Conservation (phyloP, 2,113 vertebrate species). For the Bathybates hornii region DNA sequence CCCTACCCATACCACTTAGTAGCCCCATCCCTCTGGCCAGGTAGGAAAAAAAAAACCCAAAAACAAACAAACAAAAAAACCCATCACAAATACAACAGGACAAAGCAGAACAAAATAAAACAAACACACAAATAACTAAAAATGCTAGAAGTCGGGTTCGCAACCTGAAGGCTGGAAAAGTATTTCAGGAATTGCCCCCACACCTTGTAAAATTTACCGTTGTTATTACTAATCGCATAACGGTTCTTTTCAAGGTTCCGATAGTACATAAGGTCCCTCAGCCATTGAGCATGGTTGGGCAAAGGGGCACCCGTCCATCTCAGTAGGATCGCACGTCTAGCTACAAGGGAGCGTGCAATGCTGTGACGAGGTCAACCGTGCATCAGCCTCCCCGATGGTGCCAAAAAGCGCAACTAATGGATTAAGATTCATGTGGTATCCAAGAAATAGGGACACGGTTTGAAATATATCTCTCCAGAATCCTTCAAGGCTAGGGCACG, state of each 20-base stretch:
- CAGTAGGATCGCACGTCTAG: not conserved
- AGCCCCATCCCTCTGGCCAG: not conserved
- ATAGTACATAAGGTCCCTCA: not conserved
- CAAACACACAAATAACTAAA: not conserved
- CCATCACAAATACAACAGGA: not conserved
- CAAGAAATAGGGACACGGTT: not conserved
- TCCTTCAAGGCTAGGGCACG: not conserved
- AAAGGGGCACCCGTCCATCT: not conserved
- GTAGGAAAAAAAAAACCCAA: not conserved
- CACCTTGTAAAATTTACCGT: not conserved
- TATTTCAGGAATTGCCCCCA: not conserved
- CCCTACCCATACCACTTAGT: not conserved
- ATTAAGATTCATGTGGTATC: not conserved
- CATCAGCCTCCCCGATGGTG: not conserved
- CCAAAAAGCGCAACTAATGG: not conserved
- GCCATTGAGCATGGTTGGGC: not conserved
- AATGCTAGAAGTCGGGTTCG: not conserved
- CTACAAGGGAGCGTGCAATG: not conserved
- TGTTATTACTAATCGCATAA: not conserved
- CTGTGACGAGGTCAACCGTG: not conserved
- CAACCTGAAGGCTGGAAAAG: not conserved
- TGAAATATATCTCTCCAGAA: not conserved
- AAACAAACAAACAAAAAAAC: not conserved
- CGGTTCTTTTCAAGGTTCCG: not conserved
- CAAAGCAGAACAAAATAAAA: not conserved